A percentile compares a stretch with the other conserved stretches of the same genome.
These are phyloP conservation scores for Clarias platycephalus DNA, from an alignment of 2,797 vertebrate species.

Conservation along the genomic window DNA sequence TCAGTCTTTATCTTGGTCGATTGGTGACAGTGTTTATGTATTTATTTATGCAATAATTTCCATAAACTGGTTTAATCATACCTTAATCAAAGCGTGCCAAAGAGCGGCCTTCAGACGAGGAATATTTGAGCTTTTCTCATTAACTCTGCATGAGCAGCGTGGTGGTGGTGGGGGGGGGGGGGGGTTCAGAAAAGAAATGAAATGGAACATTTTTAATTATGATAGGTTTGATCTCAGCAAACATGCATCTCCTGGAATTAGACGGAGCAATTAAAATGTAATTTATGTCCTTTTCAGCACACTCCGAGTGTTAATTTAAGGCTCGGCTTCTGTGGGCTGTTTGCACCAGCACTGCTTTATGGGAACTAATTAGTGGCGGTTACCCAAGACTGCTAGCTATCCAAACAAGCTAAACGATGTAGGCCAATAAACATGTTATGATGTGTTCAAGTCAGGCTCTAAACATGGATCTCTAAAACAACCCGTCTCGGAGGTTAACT, in stretches of 20 bases:
- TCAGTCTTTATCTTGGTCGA: slow-evolving; percentile 1
- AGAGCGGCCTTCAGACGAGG: slow-evolving; percentile 41
- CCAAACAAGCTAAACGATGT: slow-evolving; percentile 52
- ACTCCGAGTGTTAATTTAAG: slow-evolving; percentile 55
- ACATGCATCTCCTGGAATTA: slow-evolving; percentile 57
- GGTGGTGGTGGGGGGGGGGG: background rate
- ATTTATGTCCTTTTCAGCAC: slow-evolving; percentile 56
- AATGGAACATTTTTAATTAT: slow-evolving; percentile 60
- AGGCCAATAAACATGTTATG: slow-evolving; percentile 49
- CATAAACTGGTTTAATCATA: slow-evolving; percentile 50
- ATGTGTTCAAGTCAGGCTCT: slow-evolving; percentile 49
- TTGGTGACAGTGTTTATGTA: slow-evolving; percentile 5
- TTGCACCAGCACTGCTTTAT: slow-evolving; percentile 55
- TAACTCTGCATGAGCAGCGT: slow-evolving; percentile 34
- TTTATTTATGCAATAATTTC: slow-evolving; percentile 33
- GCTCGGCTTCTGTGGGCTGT: slow-evolving; percentile 47
- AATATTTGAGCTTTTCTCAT: slow-evolving; percentile 52
- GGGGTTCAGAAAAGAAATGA: slow-evolving; percentile 49
- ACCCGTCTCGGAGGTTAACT: slow-evolving; percentile 45
- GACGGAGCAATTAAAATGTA: slow-evolving; percentile 60
- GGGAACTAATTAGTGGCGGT: slow-evolving; percentile 58
- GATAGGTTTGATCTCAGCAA: slow-evolving; percentile 58
- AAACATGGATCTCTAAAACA: slow-evolving; percentile 45
- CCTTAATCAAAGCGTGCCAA: slow-evolving; percentile 47
- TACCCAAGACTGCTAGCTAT: slow-evolving; percentile 59